These are phyloP conservation scores for Pyxicephalus adspersus DNA, from an alignment of 2,113 vertebrate species.

Conservation along the genomic window DNA sequence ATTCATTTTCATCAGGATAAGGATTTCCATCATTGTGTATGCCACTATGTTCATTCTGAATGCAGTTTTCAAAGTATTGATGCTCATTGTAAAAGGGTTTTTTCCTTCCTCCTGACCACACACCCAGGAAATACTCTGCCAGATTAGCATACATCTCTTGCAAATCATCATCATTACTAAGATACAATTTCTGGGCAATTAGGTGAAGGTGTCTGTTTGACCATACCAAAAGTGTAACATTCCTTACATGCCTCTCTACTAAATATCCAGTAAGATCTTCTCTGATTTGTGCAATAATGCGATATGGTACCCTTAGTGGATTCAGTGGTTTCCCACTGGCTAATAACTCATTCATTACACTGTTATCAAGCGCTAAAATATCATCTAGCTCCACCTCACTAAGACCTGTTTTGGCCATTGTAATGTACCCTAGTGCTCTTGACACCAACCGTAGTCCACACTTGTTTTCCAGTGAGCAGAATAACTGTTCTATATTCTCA, in stretches of 20 bases:
- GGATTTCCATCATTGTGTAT: constrained; percentile 84
- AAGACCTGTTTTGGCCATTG: constrained; percentile 92
- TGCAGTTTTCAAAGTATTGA: constrained; percentile 77
- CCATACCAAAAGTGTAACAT: constrained; percentile 92
- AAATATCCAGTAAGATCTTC: constrained; percentile 94
- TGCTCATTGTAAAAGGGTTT: constrained; percentile 89
- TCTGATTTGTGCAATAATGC: constrained; percentile 90
- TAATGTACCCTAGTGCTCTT: constrained; percentile 93
- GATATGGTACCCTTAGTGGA: constrained; percentile 88
- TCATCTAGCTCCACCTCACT: constrained; percentile 97
- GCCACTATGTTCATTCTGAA: constrained; percentile 81
- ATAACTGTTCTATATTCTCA: constrained; percentile 95
- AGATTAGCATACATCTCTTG: constrained; percentile 94
- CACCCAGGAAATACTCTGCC: constrained; percentile 95
- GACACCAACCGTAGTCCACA: constrained; percentile 87
- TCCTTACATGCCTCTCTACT: constrained; percentile 91
- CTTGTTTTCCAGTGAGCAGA: constrained; percentile 91
- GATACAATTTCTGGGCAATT: constrained; percentile 94
- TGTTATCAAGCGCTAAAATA: constrained; percentile 94
- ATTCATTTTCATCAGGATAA: constrained; percentile 84
- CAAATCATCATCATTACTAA: constrained; percentile 86
- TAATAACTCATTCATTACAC: constrained; percentile 86
- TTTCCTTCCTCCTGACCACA: constrained; percentile 93
- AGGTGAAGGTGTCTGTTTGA: constrained; percentile 95
- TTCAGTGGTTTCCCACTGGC: constrained; percentile 81